phyloP scores from a whole-genome alignment of 30 jellyfish, hydroid and myxozoan genomes.

The Pseudorhiza aurosa region DNA sequence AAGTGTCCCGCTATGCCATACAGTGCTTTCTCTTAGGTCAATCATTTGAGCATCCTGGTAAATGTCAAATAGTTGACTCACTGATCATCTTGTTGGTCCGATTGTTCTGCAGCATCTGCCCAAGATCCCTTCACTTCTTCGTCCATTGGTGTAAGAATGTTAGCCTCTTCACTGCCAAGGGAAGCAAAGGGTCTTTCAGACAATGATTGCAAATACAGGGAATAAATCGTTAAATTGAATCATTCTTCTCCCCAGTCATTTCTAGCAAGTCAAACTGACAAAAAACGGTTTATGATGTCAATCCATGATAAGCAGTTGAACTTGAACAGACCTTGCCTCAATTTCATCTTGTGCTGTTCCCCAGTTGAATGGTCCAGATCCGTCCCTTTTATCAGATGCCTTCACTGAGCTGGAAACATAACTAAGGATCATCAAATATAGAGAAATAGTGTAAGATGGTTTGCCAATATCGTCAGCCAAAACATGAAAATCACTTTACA shows the following conservation, averaged over 20 bases:
- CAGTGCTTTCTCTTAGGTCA: not conserved
- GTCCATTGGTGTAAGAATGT: conserved; percentile 57
- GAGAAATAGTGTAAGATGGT: too few species aligned
- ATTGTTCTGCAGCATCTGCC: conserved; percentile 79
- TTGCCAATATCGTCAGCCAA: too few species aligned
- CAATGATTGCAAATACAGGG: too few species aligned
- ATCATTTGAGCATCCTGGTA: not conserved
- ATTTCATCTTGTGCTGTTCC: conserved; percentile 81
- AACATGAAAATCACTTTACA: too few species aligned
- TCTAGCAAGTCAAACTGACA: too few species aligned
- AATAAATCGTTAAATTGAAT: too few species aligned
- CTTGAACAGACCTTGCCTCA: conserved; percentile 90
- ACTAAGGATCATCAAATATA: conserved; percentile 26
- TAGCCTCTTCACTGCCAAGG: conserved; percentile 85
- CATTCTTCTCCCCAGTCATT: too few species aligned
- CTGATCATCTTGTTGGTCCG: conserved; percentile 62
- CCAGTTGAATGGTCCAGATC: conserved; percentile 96
- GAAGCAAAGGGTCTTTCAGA: too few species aligned
- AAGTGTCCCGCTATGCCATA: conserved; percentile 8
- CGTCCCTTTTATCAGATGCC: conserved; percentile 94
- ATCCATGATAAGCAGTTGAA: not conserved
- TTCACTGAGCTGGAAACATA: conserved; percentile 83
- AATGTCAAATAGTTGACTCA: conserved; percentile 1
- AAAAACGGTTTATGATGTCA: too few species aligned
- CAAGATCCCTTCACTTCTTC: conserved; percentile 76